Conservation (phyloP, 2,113 vertebrate genomes). For the Neolamprologus cancellatus region DNA sequence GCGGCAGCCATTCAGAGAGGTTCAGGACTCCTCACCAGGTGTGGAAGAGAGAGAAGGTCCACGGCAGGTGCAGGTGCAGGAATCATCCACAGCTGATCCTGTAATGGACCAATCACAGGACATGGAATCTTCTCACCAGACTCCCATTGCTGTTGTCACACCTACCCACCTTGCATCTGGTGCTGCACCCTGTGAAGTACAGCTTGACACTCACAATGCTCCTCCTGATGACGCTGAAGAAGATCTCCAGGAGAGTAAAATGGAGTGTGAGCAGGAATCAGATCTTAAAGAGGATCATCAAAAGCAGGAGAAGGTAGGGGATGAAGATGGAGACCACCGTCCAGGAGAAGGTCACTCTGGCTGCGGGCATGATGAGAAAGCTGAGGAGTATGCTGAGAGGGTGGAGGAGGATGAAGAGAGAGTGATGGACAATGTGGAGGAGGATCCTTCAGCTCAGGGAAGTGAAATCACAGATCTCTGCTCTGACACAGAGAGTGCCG, state of each 20-base stretch:
- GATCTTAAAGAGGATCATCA: neutral
- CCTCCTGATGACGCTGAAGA: constrained; percentile 5
- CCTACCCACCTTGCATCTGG: constrained; percentile 10
- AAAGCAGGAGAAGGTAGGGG: neutral
- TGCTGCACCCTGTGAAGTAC: neutral
- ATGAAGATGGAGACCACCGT: neutral
- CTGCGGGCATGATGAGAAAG: neutral
- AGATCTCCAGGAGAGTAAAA: constrained; percentile 1
- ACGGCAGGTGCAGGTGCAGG: neutral
- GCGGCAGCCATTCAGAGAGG: constrained; percentile 26
- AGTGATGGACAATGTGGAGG: neutral
- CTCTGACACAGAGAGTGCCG: constrained; percentile 64
- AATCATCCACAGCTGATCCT: neutral
- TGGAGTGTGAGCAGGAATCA: neutral
- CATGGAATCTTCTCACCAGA: constrained; percentile 27
- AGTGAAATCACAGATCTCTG: constrained; percentile 48
- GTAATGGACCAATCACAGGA: constrained; percentile 11
- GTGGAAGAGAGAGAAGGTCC: neutral
- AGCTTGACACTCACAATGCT: neutral
- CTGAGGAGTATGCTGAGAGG: neutral
- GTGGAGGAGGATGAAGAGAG: constrained; percentile 25
- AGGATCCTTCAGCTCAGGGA: constrained; percentile 39
- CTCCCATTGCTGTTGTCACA: constrained; percentile 18
- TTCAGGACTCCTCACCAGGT: neutral
- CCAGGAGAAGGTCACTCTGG: neutral